phyloP scores from a whole-genome alignment of 2,113 vertebrate species.

The Paradoxurus hermaphroditus region DNA sequence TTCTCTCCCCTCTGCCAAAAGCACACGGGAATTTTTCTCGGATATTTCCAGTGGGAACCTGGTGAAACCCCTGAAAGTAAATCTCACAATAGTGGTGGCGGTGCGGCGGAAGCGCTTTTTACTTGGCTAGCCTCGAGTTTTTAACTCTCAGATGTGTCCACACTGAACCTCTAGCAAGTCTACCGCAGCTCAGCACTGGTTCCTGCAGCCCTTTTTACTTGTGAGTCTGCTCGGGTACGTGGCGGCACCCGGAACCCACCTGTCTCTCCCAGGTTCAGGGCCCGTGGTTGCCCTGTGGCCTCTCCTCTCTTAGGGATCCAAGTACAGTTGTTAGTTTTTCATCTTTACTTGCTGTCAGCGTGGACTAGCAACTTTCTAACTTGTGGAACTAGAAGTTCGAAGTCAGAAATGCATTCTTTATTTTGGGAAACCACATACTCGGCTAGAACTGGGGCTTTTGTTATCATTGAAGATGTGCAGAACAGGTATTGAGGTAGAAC shows the following conservation, averaged over 20 bases:
- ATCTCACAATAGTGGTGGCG: not conserved
- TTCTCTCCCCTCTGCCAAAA: not conserved
- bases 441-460: not conserved
- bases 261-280: not conserved
- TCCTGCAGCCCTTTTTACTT: not conserved
- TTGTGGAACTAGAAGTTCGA: rapidly evolving
- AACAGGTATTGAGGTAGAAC: not conserved
- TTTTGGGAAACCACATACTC: not conserved
- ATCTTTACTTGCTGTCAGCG: not conserved
- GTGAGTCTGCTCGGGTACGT: not conserved
- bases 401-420: not conserved
- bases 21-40: not conserved
- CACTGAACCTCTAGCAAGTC: not conserved
- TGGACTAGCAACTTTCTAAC: not conserved
- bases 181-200: not conserved
- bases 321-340: not conserved
- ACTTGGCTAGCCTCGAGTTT: not conserved
- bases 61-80: not conserved
- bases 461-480: not conserved
- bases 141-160: not conserved
- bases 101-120: not conserved
- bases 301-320: not conserved
- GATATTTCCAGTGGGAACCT: not conserved
- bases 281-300: not conserved
- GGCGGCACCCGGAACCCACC: too few species aligned